These are phyloP conservation scores for Hycleus phaleratus DNA, from an alignment of 1,140 invertebrate species.

Conservation along the genomic window DNA sequence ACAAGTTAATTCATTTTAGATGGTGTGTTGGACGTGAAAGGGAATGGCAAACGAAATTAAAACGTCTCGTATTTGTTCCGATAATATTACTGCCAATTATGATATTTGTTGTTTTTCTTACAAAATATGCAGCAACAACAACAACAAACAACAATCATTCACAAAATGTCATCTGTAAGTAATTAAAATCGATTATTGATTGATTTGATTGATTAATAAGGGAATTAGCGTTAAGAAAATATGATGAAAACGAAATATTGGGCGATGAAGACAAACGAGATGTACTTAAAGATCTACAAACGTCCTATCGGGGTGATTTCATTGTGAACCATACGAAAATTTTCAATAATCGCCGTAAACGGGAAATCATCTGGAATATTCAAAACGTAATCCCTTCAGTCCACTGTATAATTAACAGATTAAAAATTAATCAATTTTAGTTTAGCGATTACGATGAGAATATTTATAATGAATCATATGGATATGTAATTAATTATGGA, in stretches of 20 bases:
- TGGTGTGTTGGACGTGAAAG: constrained; percentile 35
- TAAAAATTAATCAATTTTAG: neutral
- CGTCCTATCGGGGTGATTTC: neutral
- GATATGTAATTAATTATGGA: too few species aligned
- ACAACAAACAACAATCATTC: neutral
- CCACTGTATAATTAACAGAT: neutral
- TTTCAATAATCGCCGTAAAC: neutral
- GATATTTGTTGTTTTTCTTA: constrained; percentile 21
- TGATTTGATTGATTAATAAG: neutral
- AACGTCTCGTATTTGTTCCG: constrained; percentile 31
- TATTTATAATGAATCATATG: too few species aligned
- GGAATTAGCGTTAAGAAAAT: constrained; percentile 1
- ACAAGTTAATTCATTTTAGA: constrained; percentile 18
- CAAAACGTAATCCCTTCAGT: too few species aligned
- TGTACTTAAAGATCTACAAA: constrained; percentile 6
- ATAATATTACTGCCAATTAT: constrained; percentile 27
- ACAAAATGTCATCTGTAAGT: constrained; percentile 5
- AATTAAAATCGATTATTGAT: neutral
- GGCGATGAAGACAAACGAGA: constrained; percentile 7
- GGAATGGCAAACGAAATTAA: constrained; percentile 31
- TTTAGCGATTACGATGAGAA: neutral
- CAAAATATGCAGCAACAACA: constrained; percentile 2
- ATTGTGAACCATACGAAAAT: neutral
- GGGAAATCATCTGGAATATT: too few species aligned
- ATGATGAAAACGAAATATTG: constrained; percentile 5